A percentile compares a stretch with the other conserved stretches of the same genome.
Conservation (phyloP, 1,140 invertebrate genomes). For the Zaprionus ghesquierei region DNA sequence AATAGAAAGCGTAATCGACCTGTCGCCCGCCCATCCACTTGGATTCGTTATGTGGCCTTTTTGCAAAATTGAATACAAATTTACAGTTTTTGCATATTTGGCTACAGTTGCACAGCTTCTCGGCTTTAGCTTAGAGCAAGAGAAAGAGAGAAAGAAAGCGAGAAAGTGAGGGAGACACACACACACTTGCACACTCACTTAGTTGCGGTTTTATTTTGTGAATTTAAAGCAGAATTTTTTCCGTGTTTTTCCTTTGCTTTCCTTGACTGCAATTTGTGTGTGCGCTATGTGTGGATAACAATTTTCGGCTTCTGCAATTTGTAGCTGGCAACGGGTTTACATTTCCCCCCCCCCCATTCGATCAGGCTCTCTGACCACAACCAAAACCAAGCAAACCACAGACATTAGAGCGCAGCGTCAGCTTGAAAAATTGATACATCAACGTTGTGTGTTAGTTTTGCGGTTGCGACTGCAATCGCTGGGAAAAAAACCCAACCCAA, state of each 20-base stretch:
- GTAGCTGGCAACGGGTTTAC: too few species aligned
- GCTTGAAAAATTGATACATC: constrained; percentile 40
- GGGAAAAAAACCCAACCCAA: not conserved
- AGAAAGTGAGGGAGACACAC: too few species aligned
- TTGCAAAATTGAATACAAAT: constrained; percentile 70
- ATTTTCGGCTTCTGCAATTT: constrained; percentile 50
- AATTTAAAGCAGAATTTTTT: constrained; percentile 54
- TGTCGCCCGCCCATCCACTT: constrained; percentile 63
- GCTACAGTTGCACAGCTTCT: constrained; percentile 34
- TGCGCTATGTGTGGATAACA: constrained; percentile 37
- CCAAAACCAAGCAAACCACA: constrained; percentile 37
- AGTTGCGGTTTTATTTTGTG: constrained; percentile 49
- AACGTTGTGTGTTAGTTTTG: constrained; percentile 32
- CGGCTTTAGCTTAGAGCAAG: constrained; percentile 15
- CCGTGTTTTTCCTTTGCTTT: constrained; percentile 18
- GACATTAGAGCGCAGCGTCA: constrained; percentile 36
- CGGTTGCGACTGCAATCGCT: constrained; percentile 11
- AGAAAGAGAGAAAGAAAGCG: not conserved
- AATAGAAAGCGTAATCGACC: constrained; percentile 50
- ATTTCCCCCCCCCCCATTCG: constrained; percentile 1
- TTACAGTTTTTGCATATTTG: constrained; percentile 72
- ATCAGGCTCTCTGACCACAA: constrained; percentile 10
- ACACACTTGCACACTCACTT: constrained; percentile 13
- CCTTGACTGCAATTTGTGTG: constrained; percentile 51
- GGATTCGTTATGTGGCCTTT: constrained; percentile 49